phyloP scores from a whole-genome alignment of 2,113 vertebrate genomes.

The Apodemus sylvaticus region DNA sequence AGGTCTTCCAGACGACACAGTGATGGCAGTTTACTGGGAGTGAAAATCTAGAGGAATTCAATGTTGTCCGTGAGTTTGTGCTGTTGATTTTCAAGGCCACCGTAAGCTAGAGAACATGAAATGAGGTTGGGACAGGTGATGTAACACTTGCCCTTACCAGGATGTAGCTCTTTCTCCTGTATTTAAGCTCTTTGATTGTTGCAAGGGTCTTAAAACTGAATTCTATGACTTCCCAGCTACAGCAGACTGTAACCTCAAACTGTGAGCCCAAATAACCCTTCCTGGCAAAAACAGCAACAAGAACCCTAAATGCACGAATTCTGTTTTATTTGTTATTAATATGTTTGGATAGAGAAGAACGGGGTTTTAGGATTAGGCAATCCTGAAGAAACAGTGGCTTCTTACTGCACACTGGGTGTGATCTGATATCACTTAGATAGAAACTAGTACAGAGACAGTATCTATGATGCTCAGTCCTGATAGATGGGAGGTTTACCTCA shows the following conservation, averaged over 20 bases:
- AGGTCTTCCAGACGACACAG: background rate
- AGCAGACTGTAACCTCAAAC: background rate
- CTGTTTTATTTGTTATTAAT: background rate
- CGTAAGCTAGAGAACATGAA: background rate
- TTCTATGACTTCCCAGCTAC: background rate
- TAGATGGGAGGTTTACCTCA: conserved; percentile 8
- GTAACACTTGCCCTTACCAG: background rate
- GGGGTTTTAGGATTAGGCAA: background rate
- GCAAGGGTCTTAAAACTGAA: background rate
- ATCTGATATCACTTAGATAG: background rate
- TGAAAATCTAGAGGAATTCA: background rate
- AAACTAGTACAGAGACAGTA: background rate
- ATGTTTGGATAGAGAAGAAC: background rate
- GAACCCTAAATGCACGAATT: background rate
- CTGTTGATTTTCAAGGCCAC: background rate
- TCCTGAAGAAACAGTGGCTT: background rate
- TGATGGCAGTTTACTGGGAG: background rate
- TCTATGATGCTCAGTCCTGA: background rate
- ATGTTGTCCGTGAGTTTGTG: background rate
- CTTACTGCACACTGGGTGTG: background rate
- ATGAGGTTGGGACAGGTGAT: background rate
- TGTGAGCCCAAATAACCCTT: background rate
- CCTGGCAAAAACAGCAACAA: background rate
- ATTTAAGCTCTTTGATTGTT: background rate
- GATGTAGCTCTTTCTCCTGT: background rate